Base-by-base conservation (phyloP, 2,113 vertebrate species). In the Coregonus clupeaformis region DNA sequence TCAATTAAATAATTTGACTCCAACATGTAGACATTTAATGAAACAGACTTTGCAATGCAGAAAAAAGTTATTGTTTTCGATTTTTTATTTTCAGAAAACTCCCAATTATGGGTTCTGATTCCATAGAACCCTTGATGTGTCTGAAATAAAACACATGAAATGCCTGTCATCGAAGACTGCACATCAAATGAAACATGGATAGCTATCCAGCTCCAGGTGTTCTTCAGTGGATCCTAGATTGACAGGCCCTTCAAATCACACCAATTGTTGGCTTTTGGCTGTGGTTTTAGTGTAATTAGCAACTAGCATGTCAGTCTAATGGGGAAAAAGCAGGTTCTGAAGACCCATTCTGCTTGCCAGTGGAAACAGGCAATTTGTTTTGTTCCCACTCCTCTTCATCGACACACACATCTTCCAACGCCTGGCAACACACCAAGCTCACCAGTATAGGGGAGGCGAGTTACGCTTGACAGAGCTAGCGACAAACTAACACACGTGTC, bases 291-390 rank as follows among this genome's bases (percentile, higher is more conserved):
- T 42, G 36, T 42, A 42, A 42, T 42, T 42, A 42, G 72, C 83
- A 86, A 89, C 89, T 85, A 87, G 80, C 84, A 77, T 88, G 77
- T 87, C 86, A 86, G 71, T 22, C 67, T 80, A 86, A 90, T n/a
- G 64, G 30, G 63, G 6, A 32, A n/a, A 67, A 67, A 3, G 80
- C 82, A 82, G 42, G 75, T 62, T 27, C 74, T 82, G 82, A 80
- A 81, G 80, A 86, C 72, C 74, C 81, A 11, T 80, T 42, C 79
- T 69, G 32, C 72, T 3, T 32, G 22, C 13, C 29, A 7, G 69
- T 85, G 60, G 69, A 77, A 63, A 71, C 36, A 14, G 65, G 76
- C 84, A 76, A 90, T 91, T 90, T 87, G 79, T 89, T 90, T 86
- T 78, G 60, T 76, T 67, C 77, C 59, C 7, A 4, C 83, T 72